Evolutionary conservation across 2,888 invertebrate species (phyloP).

Genomic region (Osmoderma eremita): DNA sequence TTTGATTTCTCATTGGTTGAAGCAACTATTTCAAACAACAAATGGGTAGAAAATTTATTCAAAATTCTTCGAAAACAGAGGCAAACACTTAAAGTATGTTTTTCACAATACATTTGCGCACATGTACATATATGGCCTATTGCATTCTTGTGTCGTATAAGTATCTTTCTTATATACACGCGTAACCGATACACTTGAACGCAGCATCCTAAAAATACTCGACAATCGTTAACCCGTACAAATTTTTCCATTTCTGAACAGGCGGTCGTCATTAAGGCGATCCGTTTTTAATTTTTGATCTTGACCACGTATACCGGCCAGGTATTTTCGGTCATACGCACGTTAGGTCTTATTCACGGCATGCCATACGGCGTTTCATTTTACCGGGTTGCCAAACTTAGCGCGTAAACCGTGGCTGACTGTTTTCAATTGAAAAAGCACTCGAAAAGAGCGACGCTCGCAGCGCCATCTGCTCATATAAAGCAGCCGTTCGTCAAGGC

Average conservation of each 20-base stretch:
- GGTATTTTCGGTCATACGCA: slow-evolving; percentile 28
- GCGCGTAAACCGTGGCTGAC: slow-evolving; percentile 3
- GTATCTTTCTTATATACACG: too few species aligned
- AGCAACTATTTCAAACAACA: too few species aligned
- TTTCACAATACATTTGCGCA: too few species aligned
- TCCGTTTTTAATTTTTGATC: slow-evolving; percentile 37
- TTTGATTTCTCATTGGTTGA: too few species aligned
- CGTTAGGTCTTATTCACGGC: slow-evolving; percentile 22
- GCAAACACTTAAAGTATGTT: too few species aligned
- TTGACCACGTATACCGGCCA: slow-evolving; percentile 24
- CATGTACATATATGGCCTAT: too few species aligned
- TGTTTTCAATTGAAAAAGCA: slow-evolving; percentile 44
- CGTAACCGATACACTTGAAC: slow-evolving; percentile 8
- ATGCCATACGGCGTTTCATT: slow-evolving; percentile 13
- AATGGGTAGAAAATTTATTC: too few species aligned
- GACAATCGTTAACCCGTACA: not conserved
- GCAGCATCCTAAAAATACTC: slow-evolving; percentile 2
- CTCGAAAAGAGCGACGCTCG: too few species aligned
- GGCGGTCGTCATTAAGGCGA: slow-evolving; percentile 1
- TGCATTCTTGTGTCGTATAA: too few species aligned
- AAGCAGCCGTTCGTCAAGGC: slow-evolving; percentile 75
- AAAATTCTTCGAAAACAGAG: too few species aligned
- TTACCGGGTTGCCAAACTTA: slow-evolving; percentile 49
- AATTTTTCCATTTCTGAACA: not conserved
- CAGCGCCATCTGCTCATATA: slow-evolving; percentile 81